Evolutionary conservation across 2,797 vertebrate genomes (phyloP), one percentile per base, ranked within the genome.

Genomic region (Hydrophis major): DNA sequence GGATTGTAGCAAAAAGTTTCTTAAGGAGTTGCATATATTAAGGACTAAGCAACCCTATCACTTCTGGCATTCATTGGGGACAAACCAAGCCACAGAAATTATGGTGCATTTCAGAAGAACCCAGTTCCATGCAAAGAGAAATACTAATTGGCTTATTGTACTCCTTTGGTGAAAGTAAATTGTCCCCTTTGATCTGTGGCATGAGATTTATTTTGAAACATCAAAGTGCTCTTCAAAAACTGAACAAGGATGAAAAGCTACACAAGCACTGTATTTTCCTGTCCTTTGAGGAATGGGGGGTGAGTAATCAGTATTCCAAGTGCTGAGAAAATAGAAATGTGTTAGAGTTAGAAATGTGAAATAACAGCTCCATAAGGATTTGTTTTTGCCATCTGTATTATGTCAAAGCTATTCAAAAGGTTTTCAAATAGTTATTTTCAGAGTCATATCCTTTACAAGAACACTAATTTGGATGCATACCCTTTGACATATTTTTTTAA

Each of bases 161-260:
- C 59, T 92, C 69, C 90, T 97, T 95, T 95, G 63, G 94, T 96
- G 93, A 96, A 97, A 96, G 88, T 92, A 96, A 42, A 96, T 94
- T 96, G 94, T 94, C 91, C 90, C 94, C 94, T 97, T 97, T 97
- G 95, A 97, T 97, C 94, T 95, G 60, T 37, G 93, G 91, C 93
- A 94, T 96, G 90, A 97, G 94, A 96, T 95, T 96, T 97, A 96
- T 97, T 97, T 95, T 95, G 86, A 96, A 93, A 96, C 95, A 97
- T 97, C 96, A 97, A 97, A 98, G 96, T 93, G 94, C 94, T 97
- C 93, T 96, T 94, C 95, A 95, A 96, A 97, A 96, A 95, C 88
- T 89, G 91, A 95, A 95, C 90, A 96, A 95, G 88, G 94, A 95
- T 93, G 92, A 96, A 89, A 74, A 96, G 94, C 91, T 96, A 95